Evolutionary conservation across 2,797 vertebrate genomes (phyloP).

Genomic region (Brotula barbata): DNA sequence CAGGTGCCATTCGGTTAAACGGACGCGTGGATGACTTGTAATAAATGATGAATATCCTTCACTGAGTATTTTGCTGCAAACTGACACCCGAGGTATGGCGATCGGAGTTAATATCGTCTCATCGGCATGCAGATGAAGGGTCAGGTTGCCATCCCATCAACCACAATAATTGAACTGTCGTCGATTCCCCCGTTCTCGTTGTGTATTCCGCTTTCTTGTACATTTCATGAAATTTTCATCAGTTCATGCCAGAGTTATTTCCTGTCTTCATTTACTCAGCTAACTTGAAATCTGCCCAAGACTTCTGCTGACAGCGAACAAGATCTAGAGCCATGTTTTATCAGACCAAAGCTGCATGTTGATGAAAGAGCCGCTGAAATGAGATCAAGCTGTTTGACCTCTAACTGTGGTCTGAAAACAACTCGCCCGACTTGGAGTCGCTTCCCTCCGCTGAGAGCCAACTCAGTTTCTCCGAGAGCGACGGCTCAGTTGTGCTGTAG

Average conservation of each 20-base stretch:
- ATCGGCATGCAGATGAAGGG: slow-evolving; percentile 56
- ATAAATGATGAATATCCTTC: slow-evolving; percentile 57
- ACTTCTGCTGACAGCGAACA: slow-evolving; percentile 53
- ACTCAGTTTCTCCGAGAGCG: slow-evolving; percentile 15
- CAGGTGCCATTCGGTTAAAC: slow-evolving; percentile 38
- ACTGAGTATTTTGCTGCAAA: slow-evolving; percentile 10
- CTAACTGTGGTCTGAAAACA: slow-evolving; percentile 40
- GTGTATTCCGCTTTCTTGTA: slow-evolving; percentile 36
- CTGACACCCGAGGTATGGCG: slow-evolving; percentile 50
- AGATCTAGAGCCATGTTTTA: slow-evolving; percentile 54
- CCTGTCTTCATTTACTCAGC: slow-evolving; percentile 53
- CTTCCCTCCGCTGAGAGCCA: slow-evolving; percentile 31
- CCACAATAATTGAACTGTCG: slow-evolving; percentile 65
- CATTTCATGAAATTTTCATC: slow-evolving; percentile 68
- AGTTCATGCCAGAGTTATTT: slow-evolving; percentile 41
- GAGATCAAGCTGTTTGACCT: slow-evolving; percentile 47
- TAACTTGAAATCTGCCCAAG: slow-evolving; percentile 37
- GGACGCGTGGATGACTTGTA: slow-evolving; percentile 24
- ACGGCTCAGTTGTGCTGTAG: slow-evolving; percentile 37
- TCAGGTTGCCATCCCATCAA: slow-evolving; percentile 59
- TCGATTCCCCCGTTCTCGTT: slow-evolving; percentile 22
- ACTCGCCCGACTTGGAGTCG: slow-evolving; percentile 9
- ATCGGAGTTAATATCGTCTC: slow-evolving; percentile 47
- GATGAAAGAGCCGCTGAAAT: slow-evolving; percentile 47
- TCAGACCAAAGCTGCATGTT: slow-evolving; percentile 40